phyloP scores from a whole-genome alignment of 2,113 vertebrate genomes.

The Heloderma charlesbogerti region DNA sequence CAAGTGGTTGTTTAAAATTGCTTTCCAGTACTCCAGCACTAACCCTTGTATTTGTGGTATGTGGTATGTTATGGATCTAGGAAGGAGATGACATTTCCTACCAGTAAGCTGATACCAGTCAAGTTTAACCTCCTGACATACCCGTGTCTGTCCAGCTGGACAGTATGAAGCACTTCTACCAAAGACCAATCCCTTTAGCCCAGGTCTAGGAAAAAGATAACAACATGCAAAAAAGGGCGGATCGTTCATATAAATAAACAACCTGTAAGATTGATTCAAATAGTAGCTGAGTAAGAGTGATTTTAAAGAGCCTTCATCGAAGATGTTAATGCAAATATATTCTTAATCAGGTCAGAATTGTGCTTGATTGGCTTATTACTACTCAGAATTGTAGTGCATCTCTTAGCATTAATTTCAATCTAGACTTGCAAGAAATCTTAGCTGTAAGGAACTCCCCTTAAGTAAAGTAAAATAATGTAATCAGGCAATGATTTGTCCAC shows the following conservation, averaged over 20 bases:
- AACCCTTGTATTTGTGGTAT: not conserved
- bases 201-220: too few relatives aligned
- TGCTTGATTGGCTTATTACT: not conserved
- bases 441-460: not conserved
- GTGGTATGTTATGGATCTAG: too few relatives aligned
- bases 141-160: too few relatives aligned
- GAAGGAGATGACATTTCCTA: too few relatives aligned
- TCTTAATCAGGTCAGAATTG: constrained; percentile 11
- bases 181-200: too few relatives aligned
- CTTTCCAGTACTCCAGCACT: not conserved
- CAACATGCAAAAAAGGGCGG: too few relatives aligned
- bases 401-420: constrained; percentile 4
- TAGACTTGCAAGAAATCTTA: not conserved
- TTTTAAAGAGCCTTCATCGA: not conserved
- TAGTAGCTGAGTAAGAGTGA: not conserved
- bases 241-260: not conserved
- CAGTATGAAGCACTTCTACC: too few relatives aligned
- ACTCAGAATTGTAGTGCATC: not conserved
- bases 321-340: constrained; percentile 22
- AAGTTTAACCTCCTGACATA: too few relatives aligned
- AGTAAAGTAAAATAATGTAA: constrained; percentile 9
- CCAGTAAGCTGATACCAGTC: too few relatives aligned
- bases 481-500: constrained; percentile 18
- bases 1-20: not conserved
- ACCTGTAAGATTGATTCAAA: not conserved